A percentile compares a stretch with the other conserved stretches of the same genome.
Conservation (phyloP, 30 jellyfish, hydroid and myxozoan species). For the Rhopilema esculentum region DNA sequence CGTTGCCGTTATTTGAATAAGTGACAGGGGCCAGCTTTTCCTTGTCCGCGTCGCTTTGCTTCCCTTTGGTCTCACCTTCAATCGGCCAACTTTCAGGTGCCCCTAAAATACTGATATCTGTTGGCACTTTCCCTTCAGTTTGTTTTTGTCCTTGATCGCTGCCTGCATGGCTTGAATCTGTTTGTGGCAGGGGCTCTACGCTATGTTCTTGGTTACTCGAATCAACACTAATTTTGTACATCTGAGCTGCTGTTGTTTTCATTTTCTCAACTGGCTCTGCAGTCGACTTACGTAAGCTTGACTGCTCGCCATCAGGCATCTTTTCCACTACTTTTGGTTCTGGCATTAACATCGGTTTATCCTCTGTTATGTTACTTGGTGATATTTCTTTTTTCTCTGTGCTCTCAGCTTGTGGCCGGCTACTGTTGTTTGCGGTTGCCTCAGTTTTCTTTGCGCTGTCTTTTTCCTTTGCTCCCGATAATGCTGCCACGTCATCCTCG, state of each 20-base stretch:
- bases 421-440: neutral
- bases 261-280: slow-evolving; percentile 4
- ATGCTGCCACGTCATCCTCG: neutral
- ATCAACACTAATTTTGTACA: slow-evolving; percentile 59
- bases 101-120: slow-evolving; percentile 49
- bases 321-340: neutral
- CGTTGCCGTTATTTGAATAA: slow-evolving; percentile 32
- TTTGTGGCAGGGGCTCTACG: slow-evolving; percentile 17
- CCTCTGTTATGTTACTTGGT: neutral
- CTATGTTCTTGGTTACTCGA: slow-evolving; percentile 21
- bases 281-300: neutral
- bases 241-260: slow-evolving; percentile 41
- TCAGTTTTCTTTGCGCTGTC: neutral
- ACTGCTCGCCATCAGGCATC: neutral
- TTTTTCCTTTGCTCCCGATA: neutral
- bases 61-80: slow-evolving; percentile 37
- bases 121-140: slow-evolving; percentile 16
- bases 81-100: slow-evolving; percentile 94
- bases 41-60: slow-evolving; percentile 38
- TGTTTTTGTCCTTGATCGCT: slow-evolving; percentile 17
- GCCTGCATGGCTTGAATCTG: neutral
- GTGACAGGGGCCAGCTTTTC: slow-evolving; percentile 66
- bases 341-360: neutral
- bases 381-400: neutral
- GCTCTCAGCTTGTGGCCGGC: neutral